A percentile compares a stretch with the other conserved stretches of the same genome.
Evolutionary conservation across 2,888 invertebrate species (phyloP).

Genomic region (Drosophila fulvimacula): DNA sequence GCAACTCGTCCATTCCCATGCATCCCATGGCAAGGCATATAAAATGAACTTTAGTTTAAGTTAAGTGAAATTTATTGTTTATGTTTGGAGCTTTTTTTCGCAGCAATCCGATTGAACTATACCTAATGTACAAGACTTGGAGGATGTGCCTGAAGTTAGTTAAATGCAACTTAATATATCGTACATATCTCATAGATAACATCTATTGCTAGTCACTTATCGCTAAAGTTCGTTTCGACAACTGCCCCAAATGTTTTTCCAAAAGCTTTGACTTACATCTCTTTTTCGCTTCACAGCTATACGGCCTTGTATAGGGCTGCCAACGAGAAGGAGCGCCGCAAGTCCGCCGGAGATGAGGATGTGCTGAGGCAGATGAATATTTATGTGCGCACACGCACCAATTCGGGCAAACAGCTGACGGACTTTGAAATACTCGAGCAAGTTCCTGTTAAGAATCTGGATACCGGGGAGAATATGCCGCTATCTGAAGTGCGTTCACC

Average conservation of each 20-base stretch:
- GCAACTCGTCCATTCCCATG: background rate
- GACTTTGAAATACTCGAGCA: conserved; percentile 97
- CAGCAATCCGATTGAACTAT: conserved; percentile 80
- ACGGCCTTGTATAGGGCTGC: conserved; percentile 81
- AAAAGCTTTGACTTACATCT: background rate
- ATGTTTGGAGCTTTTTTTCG: conserved; percentile 52
- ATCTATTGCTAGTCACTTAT: conserved; percentile 40
- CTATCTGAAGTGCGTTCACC: conserved; percentile 91
- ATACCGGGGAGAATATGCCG: conserved; percentile 96
- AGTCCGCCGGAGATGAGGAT: conserved; percentile 93
- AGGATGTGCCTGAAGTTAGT: conserved; percentile 81
- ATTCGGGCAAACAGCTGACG: conserved; percentile 93
- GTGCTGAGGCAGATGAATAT: conserved; percentile 89
- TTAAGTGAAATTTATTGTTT: conserved; percentile 17
- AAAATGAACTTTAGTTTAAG: conserved; percentile 55
- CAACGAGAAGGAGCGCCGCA: conserved; percentile 88
- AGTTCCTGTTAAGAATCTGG: conserved; percentile 92
- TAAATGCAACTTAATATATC: conserved; percentile 11
- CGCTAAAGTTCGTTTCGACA: conserved; percentile 64
- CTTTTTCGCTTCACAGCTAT: conserved; percentile 66
- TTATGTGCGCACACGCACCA: conserved; percentile 92
- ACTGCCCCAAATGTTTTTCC: background rate
- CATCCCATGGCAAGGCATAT: background rate
- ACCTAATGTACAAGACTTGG: conserved; percentile 80
- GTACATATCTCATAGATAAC: background rate